Base-by-base conservation (phyloP, 2,888 invertebrate genomes). In the Drosophila neotestacea region DNA sequence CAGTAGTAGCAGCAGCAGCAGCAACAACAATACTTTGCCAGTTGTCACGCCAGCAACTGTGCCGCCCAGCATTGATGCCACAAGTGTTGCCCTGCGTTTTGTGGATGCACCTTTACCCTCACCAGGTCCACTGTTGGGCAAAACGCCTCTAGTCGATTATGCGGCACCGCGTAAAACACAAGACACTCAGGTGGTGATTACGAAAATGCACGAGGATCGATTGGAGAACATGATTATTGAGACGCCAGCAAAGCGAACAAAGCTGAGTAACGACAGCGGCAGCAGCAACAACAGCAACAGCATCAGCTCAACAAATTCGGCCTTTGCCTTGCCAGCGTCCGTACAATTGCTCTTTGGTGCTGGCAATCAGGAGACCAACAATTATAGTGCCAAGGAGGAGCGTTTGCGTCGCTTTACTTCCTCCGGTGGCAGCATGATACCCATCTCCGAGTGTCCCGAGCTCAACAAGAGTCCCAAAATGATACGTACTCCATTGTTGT, bases 101-200 rank as follows among this genome's bases (percentile, higher is more conserved):
- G 92, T 94, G 46, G 93, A 94, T 70, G 93, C 95, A 46, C 96
- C 96, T 0, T 92, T 96, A 50, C 96, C 96, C 46, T 97, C 97
- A 4, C 97, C 97, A 0, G 97, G 97, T 0, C 97, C 97, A 0
- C 93, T 96, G 72, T 93, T 97, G 28, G 97, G 97, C 5, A 96
- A 96, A 88, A 97, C 97, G 2, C 94, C 96, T 54, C 93, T 97
- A 39, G 96, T 97, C 13, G 97, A 97, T 77, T 95, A 94, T 65
- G 93, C 93, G 62, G 78, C 87, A 4, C 72, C 84, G 0, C 84
- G 90, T 3, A 90, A 90, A 0, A 83, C 91, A 2, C 90, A 90
- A 42, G 91, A 91, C 46, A 88, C 91, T 1, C 82, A 82, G 28
- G 91, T 92, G 30, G 82, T 92, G 3, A 92, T 92, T 4, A 91